Evolutionary conservation across 2,888 invertebrate genomes (phyloP).

Genomic region (Cataglyphis albicans): DNA sequence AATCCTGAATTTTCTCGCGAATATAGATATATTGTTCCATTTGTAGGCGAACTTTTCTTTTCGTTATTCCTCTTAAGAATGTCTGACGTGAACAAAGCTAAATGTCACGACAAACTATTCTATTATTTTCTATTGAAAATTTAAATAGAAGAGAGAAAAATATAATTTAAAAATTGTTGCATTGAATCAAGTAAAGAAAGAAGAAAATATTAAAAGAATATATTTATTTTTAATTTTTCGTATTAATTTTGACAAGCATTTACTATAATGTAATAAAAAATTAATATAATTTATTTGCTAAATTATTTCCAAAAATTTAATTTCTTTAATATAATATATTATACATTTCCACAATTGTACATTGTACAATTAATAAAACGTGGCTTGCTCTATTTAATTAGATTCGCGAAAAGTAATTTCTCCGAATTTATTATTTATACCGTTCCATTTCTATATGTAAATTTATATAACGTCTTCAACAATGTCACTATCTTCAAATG

Average conservation of each 20-base stretch:
- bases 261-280: not conserved
- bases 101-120: not conserved
- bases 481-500: constrained; percentile 44
- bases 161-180: not conserved
- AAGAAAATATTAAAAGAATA: not conserved
- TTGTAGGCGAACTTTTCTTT: not conserved
- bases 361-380: not conserved
- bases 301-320: not conserved
- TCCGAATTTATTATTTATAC: constrained; percentile 10
- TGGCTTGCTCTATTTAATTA: not conserved
- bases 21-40: not conserved
- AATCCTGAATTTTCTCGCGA: constrained; percentile 25
- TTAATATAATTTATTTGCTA: not conserved
- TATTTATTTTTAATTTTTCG: not conserved
- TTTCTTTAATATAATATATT: not conserved
- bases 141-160: not conserved
- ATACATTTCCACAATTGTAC: too few species aligned
- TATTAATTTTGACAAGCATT: not conserved
- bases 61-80: not conserved
- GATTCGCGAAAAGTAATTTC: not conserved
- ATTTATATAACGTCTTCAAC: constrained; percentile 28
- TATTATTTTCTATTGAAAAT: not conserved
- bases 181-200: not conserved
- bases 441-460: not conserved
- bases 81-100: not conserved